Conservation (phyloP, 1,140 invertebrate genomes). For the Leptinotarsa lineolata region DNA sequence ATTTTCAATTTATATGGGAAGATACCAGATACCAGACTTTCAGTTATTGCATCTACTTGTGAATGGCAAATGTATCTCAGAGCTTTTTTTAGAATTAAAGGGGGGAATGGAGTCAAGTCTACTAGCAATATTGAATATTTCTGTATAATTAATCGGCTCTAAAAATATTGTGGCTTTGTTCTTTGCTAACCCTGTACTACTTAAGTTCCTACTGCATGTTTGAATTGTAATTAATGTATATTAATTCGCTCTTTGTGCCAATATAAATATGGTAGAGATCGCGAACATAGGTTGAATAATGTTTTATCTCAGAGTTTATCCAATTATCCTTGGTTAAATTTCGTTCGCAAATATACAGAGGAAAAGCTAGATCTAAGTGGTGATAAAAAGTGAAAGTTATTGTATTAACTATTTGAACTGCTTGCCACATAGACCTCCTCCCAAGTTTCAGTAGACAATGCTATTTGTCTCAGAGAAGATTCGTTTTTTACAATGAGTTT, state of each 20-base stretch:
- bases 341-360: no score
- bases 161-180: no score
- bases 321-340: background rate
- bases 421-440: no score
- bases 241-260: background rate
- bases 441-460: background rate
- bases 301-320: constrained; percentile 7
- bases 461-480: no score
- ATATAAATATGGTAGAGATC: no score
- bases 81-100: no score
- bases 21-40: no score
- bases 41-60: no score
- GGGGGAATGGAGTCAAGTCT: no score
- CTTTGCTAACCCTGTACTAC: background rate
- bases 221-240: constrained; percentile 1
- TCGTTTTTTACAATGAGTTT: no score
- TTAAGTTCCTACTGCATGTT: background rate
- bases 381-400: constrained; percentile 5
- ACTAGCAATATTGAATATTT: background rate
- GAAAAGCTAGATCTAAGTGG: constrained; percentile 2
- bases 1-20: no score
- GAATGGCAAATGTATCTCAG: no score
- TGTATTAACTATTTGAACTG: constrained; percentile 10
- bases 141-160: background rate
- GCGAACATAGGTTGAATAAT: background rate